These are phyloP conservation scores for Pristionchus pacificus DNA, from an alignment of 1,140 invertebrate genomes.

Conservation along the genomic window DNA sequence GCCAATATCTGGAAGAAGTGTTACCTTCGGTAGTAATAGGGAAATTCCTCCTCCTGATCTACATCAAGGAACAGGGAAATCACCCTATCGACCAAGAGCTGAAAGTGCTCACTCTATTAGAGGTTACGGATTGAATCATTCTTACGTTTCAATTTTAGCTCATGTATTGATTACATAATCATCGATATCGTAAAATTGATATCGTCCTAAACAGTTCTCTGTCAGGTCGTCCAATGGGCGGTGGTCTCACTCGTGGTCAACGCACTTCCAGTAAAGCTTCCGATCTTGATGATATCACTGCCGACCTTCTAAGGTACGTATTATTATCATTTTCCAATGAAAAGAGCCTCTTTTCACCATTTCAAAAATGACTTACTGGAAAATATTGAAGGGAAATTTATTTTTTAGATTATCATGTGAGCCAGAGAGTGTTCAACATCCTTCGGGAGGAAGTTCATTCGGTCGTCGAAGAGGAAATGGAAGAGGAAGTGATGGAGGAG, in stretches of 20 bases:
- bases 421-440: no score
- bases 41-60: neutral
- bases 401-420: no score
- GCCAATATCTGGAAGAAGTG: neutral
- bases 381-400: no score
- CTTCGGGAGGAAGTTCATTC: no score
- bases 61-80: neutral
- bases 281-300: neutral
- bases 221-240: neutral
- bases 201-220: neutral
- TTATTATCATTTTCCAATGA: no score
- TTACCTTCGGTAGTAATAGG: neutral
- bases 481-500: no score
- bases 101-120: neutral
- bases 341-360: no score
- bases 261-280: neutral
- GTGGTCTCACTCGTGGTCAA: neutral
- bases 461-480: no score
- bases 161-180: neutral
- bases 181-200: no score
- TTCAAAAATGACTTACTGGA: no score
- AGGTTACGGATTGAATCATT: no score
- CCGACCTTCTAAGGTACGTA: neutral
- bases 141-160: no score
- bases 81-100: neutral